These are phyloP conservation scores for Antitype chi DNA, from an alignment of 2,888 invertebrate genomes.

Conservation along the genomic window DNA sequence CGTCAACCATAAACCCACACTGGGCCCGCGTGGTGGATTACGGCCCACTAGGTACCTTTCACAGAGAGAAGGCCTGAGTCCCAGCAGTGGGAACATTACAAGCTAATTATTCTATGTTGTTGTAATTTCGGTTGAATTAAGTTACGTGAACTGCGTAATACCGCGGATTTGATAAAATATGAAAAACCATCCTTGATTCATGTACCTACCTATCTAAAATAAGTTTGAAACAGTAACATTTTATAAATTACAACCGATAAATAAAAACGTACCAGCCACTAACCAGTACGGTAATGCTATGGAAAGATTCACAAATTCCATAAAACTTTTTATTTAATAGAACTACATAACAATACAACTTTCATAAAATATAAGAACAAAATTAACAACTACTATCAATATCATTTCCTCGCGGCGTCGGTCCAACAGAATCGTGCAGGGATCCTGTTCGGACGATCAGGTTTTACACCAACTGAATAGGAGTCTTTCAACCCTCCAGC, in stretches of 20 bases:
- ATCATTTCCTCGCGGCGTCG: slow-evolving; percentile 73
- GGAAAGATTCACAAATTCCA: slow-evolving; percentile 42
- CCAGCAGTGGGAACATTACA: too few species aligned
- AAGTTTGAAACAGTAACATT: not conserved
- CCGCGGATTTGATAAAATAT: not conserved
- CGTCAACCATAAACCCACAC: too few species aligned
- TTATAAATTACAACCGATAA: slow-evolving; percentile 1
- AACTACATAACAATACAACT: slow-evolving; percentile 46
- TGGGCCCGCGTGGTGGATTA: too few species aligned
- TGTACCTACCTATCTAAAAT: not conserved
- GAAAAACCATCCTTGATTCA: not conserved
- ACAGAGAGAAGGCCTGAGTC: too few species aligned
- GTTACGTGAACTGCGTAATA: not conserved
- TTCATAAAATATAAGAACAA: slow-evolving; percentile 39
- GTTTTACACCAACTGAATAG: slow-evolving; percentile 68
- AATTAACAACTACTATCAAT: slow-evolving; percentile 41
- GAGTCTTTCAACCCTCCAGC: slow-evolving; percentile 52
- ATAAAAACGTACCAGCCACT: slow-evolving; percentile 28
- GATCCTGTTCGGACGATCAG: slow-evolving; percentile 76
- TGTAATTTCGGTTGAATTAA: too few species aligned
- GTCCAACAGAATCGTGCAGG: slow-evolving; percentile 87
- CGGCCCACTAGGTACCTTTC: too few species aligned
- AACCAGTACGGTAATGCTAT: slow-evolving; percentile 30
- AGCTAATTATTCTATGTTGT: too few species aligned
- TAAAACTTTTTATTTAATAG: slow-evolving; percentile 59